Conservation (phyloP, 2,888 invertebrate species). For the Perithous albicinctus region DNA sequence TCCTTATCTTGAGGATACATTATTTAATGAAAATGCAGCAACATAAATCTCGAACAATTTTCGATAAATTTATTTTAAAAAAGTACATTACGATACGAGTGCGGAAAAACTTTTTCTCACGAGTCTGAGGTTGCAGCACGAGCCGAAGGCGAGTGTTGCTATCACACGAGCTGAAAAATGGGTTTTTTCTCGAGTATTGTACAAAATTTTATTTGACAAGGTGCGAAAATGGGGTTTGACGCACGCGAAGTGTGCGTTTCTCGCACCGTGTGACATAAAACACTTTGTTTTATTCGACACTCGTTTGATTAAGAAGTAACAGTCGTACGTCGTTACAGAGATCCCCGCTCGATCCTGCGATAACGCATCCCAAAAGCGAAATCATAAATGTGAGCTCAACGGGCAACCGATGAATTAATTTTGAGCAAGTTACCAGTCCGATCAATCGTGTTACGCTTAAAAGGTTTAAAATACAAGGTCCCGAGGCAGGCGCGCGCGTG, state of each 20-base stretch:
- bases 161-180: too few species aligned
- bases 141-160: too few species aligned
- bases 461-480: conserved; percentile 47
- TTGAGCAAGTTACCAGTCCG: conserved; percentile 58
- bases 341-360: conserved; percentile 1
- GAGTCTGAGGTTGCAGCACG: too few species aligned
- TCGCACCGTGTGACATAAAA: too few species aligned
- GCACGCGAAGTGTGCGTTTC: too few species aligned
- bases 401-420: conserved; percentile 50
- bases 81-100: too few species aligned
- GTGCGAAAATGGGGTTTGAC: too few species aligned
- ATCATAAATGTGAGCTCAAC: not conserved
- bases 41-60: not conserved
- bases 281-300: not conserved
- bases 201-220: too few species aligned
- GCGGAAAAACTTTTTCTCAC: too few species aligned
- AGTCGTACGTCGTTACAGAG: not conserved
- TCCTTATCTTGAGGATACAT: too few species aligned
- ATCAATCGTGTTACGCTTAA: conserved; percentile 67
- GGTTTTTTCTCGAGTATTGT: too few species aligned
- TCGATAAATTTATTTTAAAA: not conserved
- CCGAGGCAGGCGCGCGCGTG: conserved; percentile 19
- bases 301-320: not conserved
- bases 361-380: not conserved
- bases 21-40: conserved; percentile 8